phyloP scores from a whole-genome alignment of 2,113 vertebrate genomes.

The Eptesicus fuscus region DNA sequence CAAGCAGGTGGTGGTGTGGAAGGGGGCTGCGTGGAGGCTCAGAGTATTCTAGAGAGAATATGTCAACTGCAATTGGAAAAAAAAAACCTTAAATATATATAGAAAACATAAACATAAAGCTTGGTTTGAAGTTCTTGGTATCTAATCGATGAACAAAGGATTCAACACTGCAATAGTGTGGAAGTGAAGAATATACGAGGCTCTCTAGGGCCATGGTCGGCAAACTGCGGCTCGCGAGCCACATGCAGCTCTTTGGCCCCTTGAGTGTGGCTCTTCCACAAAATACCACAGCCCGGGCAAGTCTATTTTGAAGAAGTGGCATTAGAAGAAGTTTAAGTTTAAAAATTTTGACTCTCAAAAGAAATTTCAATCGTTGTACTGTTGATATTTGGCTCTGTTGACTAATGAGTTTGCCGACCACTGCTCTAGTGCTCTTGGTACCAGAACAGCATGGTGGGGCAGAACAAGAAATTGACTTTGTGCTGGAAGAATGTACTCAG shows the following conservation, averaged over 20 bases:
- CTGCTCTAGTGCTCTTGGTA: neutral
- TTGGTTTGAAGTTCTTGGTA: neutral
- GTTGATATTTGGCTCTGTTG: too few species aligned
- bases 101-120: neutral
- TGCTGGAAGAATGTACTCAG: neutral
- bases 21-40: neutral
- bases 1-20: neutral
- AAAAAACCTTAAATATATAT: neutral
- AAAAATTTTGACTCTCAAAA: too few species aligned
- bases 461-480: neutral
- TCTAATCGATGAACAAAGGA: neutral
- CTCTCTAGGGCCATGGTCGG: neutral
- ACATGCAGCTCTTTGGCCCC: too few species aligned
- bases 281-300: too few species aligned
- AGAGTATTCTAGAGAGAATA: neutral
- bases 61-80: neutral
- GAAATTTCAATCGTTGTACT: too few species aligned
- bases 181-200: neutral
- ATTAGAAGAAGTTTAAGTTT: too few species aligned
- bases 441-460: neutral
- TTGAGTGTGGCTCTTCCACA: too few species aligned
- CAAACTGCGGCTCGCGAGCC: too few species aligned
- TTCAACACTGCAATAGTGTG: fast-evolving
- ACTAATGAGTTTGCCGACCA: too few species aligned
- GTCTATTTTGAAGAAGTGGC: too few species aligned